Percentiles rank a stretch among this genome's conserved stretches.
These are phyloP conservation scores for Mesorhabditis spiculigera DNA, from an alignment of 2,888 invertebrate species.

Conservation along the genomic window DNA sequence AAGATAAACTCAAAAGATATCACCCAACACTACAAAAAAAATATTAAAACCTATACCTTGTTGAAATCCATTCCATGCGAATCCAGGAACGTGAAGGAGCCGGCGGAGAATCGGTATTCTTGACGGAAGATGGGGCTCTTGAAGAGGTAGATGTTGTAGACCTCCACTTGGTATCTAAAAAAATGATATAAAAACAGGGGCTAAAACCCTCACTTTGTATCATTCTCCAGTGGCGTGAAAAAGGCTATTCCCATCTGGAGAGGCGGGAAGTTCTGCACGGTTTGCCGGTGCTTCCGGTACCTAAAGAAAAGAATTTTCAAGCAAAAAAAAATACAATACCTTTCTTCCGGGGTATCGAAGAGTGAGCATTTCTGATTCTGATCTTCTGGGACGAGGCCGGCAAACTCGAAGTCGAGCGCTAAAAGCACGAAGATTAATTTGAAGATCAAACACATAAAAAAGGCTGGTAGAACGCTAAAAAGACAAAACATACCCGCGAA, in stretches of 20 bases:
- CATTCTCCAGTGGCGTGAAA: neutral
- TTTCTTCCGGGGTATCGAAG: neutral
- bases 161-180: neutral
- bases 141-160: neutral
- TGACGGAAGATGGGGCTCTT: neutral
- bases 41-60: neutral
- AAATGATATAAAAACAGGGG: too few species aligned
- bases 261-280: constrained; percentile 2
- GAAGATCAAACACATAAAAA: neutral
- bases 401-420: neutral
- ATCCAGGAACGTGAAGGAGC: neutral
- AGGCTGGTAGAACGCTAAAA: too few species aligned
- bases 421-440: neutral
- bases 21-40: neutral
- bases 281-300: neutral
- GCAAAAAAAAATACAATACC: constrained; percentile 1
- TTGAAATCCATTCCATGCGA: neutral
- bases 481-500: too few species aligned
- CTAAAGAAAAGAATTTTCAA: neutral
- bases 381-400: neutral
- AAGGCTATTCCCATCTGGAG: neutral
- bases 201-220: neutral
- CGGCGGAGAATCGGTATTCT: neutral
- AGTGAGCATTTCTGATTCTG: neutral
- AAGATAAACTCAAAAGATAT: too few species aligned